These are phyloP conservation scores for Bubalus kerabau DNA, from an alignment of 2,113 vertebrate species.

Conservation along the genomic window DNA sequence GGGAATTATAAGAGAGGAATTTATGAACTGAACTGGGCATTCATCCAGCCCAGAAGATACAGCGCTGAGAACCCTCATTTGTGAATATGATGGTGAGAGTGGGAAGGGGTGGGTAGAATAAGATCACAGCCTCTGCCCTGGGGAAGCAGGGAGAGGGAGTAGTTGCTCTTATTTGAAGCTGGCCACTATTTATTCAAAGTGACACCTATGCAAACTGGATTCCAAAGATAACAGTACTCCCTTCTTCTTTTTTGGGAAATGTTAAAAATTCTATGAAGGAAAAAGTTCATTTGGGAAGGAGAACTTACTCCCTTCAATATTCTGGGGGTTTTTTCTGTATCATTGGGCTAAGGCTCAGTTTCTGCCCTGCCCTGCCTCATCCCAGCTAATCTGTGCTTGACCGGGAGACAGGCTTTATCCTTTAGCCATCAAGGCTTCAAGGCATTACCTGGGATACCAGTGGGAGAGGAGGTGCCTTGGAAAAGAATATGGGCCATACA, in stretches of 20 bases:
- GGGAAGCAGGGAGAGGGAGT: neutral
- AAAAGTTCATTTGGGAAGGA: neutral
- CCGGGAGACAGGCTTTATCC: neutral
- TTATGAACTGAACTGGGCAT: neutral
- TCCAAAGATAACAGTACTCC: neutral
- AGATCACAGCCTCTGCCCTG: neutral
- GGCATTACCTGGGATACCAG: neutral
- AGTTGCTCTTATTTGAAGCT: neutral
- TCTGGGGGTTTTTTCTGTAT: neutral
- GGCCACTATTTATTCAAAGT: neutral
- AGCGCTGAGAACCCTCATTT: neutral
- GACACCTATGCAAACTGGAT: neutral
- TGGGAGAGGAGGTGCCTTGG: neutral
- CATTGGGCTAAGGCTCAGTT: neutral
- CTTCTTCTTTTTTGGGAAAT: neutral
- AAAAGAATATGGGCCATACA: neutral
- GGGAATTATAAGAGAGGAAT: neutral
- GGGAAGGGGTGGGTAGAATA: fast-evolving
- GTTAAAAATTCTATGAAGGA: neutral
- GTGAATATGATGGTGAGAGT: neutral
- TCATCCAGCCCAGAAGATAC: neutral
- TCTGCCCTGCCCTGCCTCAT: neutral
- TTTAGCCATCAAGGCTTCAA: neutral
- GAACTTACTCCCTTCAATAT: neutral
- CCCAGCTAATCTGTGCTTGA: neutral